A percentile compares a stretch with the other conserved stretches of the same genome.
These are phyloP conservation scores for Coenonympha arcania DNA, from an alignment of 2,888 invertebrate genomes.

Conservation along the genomic window DNA sequence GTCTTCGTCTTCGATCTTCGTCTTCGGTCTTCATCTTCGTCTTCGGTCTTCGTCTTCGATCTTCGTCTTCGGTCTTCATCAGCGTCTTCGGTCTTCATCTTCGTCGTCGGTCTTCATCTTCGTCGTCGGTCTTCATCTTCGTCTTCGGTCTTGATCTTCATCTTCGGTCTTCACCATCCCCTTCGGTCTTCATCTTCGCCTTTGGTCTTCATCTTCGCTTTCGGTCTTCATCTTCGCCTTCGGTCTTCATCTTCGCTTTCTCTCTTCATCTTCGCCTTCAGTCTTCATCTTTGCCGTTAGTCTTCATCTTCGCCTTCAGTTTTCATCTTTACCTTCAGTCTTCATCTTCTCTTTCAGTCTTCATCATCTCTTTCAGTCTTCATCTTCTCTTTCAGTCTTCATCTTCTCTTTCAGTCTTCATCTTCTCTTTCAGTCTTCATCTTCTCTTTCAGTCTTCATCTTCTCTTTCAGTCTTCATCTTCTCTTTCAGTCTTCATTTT, in stretches of 20 bases:
- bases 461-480: neutral
- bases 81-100: conserved; percentile 14
- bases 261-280: neutral
- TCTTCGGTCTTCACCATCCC: neutral
- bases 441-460: neutral
- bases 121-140: conserved; percentile 5
- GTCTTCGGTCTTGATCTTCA: neutral
- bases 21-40: neutral
- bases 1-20: neutral
- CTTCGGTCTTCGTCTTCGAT: conserved; percentile 3
- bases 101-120: neutral
- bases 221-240: neutral
- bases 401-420: neutral
- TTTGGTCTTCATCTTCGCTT: neutral
- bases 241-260: neutral
- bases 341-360: conserved; percentile 1
- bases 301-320: neutral
- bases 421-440: neutral
- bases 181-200: neutral
- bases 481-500: neutral
- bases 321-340: neutral
- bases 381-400: neutral
- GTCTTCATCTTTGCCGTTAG: neutral
- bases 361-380: conserved; percentile 1
- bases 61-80: neutral